These are phyloP conservation scores for Danionella dracula DNA, from an alignment of 2,797 vertebrate genomes.

Conservation along the genomic window DNA sequence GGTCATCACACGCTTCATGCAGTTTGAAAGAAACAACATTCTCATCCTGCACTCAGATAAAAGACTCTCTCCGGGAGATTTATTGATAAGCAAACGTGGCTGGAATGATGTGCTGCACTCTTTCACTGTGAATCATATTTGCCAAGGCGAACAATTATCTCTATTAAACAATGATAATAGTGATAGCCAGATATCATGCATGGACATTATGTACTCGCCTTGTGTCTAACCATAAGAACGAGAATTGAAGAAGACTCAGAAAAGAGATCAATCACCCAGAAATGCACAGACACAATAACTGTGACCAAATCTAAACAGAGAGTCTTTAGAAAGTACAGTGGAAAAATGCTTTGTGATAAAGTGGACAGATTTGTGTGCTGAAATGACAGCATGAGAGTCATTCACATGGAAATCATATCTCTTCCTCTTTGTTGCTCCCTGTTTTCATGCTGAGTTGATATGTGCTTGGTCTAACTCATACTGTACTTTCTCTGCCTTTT, in stretches of 20 bases:
- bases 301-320: neutral
- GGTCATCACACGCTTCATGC: slow-evolving; percentile 14
- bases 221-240: neutral
- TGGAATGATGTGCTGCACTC: slow-evolving; percentile 27
- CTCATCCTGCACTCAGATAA: slow-evolving; percentile 34
- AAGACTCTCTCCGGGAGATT: slow-evolving; percentile 42
- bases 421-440: slow-evolving; percentile 56
- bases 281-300: too few relatives aligned
- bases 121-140: slow-evolving; percentile 33
- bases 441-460: slow-evolving; percentile 59
- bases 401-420: slow-evolving; percentile 62
- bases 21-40: neutral
- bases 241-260: neutral
- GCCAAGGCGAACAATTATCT: slow-evolving; percentile 46
- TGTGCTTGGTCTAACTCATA: neutral
- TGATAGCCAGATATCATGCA: neutral
- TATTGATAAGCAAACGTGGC: slow-evolving; percentile 45
- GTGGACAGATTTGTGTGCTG: slow-evolving; percentile 9
- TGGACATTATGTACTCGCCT: neutral
- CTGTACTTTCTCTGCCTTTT: neutral
- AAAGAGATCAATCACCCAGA: too few relatives aligned
- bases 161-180: neutral
- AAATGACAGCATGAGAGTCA: slow-evolving; percentile 18
- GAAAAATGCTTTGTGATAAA: slow-evolving; percentile 13
- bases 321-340: slow-evolving; percentile 1